phyloP scores from a whole-genome alignment of 2,888 invertebrate species.

The Serripes groenlandicus region DNA sequence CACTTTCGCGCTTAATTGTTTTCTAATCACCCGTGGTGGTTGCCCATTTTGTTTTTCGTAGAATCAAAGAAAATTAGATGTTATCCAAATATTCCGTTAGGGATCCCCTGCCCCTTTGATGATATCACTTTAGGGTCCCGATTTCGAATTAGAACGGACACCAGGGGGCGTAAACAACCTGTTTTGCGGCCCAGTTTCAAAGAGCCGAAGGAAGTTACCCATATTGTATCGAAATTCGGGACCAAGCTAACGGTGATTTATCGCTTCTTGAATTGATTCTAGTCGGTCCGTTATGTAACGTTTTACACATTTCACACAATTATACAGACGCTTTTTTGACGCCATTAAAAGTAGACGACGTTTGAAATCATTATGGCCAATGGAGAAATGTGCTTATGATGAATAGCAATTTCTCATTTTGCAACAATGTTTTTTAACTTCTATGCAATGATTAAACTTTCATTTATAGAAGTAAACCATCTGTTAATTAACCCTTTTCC shows the following conservation, averaged over 20 bases:
- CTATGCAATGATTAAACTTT: no score
- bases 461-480: no score
- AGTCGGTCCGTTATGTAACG: no score
- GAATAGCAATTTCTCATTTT: no score
- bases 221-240: slow-evolving; percentile 23
- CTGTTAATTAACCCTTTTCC: no score
- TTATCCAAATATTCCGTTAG: slow-evolving; percentile 62
- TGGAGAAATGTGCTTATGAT: no score
- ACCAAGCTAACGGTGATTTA: slow-evolving; percentile 2
- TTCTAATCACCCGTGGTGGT: slow-evolving; percentile 40
- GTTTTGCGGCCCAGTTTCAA: slow-evolving; percentile 34
- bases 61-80: slow-evolving; percentile 53
- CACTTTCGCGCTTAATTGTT: slow-evolving; percentile 58
- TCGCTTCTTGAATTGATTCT: no score
- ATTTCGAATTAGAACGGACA: slow-evolving; percentile 38
- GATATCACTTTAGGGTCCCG: slow-evolving; percentile 49
- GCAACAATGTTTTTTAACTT: no score
- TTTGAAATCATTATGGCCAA: no score
- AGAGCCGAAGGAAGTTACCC: slow-evolving; percentile 31
- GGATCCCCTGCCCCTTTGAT: slow-evolving; percentile 54
- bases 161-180: slow-evolving; percentile 34
- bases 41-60: slow-evolving; percentile 40
- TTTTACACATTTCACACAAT: no score
- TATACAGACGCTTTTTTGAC: no score
- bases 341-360: no score